Evolutionary conservation across 2,113 vertebrate species (phyloP).

Genomic region (Mobula hypostoma): DNA sequence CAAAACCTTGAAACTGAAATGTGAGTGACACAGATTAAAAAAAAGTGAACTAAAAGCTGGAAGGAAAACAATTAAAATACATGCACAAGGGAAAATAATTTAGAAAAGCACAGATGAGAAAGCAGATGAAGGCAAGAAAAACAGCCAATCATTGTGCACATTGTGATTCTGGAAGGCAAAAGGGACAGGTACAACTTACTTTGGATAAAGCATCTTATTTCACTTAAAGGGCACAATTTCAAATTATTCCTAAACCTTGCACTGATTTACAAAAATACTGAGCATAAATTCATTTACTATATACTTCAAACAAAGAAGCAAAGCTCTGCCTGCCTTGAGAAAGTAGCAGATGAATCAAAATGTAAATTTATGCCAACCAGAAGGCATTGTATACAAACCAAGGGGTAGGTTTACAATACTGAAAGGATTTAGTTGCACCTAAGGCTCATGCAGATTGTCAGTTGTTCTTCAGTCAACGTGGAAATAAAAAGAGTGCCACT

Average conservation of each 20-base stretch:
- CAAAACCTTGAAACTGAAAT: not conserved
- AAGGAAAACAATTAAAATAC: conserved; percentile 52
- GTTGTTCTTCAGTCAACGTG: conserved; percentile 33
- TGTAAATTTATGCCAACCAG: conserved; percentile 19
- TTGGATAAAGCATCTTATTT: not conserved
- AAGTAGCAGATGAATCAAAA: conserved; percentile 25
- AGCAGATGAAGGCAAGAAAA: conserved; percentile 15
- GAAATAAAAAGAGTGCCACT: conserved; percentile 41
- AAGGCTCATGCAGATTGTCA: conserved; percentile 23
- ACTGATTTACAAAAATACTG: not conserved
- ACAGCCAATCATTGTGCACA: not conserved
- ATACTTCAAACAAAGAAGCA: not conserved
- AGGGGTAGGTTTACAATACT: conserved; percentile 27
- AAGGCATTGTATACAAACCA: conserved; percentile 25
- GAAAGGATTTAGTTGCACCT: conserved; percentile 18
- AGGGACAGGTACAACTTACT: not conserved
- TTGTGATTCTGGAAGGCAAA: not conserved
- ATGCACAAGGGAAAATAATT: conserved; percentile 61
- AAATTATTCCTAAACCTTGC: not conserved
- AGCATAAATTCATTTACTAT: not conserved
- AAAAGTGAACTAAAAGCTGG: not conserved
- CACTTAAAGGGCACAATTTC: not conserved
- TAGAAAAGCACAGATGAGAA: conserved; percentile 62
- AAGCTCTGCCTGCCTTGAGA: conserved; percentile 13
- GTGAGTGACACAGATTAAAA: not conserved